Evolutionary conservation across 1,140 invertebrate species (phyloP), one percentile per base, ranked within the genome.

Genomic region (Asobara japonica): DNA sequence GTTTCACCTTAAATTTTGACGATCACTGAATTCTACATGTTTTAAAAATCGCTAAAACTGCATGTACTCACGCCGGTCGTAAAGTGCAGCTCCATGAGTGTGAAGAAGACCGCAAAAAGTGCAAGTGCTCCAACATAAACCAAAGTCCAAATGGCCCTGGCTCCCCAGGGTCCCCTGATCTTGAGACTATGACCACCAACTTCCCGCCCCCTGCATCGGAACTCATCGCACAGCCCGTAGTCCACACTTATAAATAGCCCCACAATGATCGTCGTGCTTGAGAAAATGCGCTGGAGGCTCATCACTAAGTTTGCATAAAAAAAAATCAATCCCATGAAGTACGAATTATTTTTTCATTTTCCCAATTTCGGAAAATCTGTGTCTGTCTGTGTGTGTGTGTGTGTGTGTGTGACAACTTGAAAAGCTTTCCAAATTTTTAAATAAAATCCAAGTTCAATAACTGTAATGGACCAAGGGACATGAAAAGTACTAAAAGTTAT

Each of bases 221-320:
- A 90, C 77, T 91, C 88, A 78, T 91, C 89, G 74, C 90, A 91
- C 18, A 91, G 81, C 29, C 89, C 89, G 76, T 91, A 91, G 79
- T 91, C 90, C 8, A 91, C 89, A 74, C 89, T 88, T 70, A 91
- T 89, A 79, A 91, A 91, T 6, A 91, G 77, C 22, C 90, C 90
- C 22, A 90, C 88, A 65, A 90, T 89, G 71, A 90, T 89, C 1
- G 89, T 89, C 7, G 89, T 90, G 29, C 88, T 87, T 6, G 89
- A 89, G 74, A 90, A 91, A 70, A 91, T 89, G 73, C 89, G 84
- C 65, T 89, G 89, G 29, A 91, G 79, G 36, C 89, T 89, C 87
- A 91, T 89, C 83, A 90, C 90, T 91, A 79, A n/a, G n/a, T n/a
- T n/a, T n/a, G n/a, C n/a, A n/a, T n/a, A n/a, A n/a, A n/a, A n/a